Percentiles rank a stretch among this genome's conserved stretches.
These are phyloP conservation scores for Botia almorhae DNA, from an alignment of 2,797 vertebrate species.

Conservation along the genomic window DNA sequence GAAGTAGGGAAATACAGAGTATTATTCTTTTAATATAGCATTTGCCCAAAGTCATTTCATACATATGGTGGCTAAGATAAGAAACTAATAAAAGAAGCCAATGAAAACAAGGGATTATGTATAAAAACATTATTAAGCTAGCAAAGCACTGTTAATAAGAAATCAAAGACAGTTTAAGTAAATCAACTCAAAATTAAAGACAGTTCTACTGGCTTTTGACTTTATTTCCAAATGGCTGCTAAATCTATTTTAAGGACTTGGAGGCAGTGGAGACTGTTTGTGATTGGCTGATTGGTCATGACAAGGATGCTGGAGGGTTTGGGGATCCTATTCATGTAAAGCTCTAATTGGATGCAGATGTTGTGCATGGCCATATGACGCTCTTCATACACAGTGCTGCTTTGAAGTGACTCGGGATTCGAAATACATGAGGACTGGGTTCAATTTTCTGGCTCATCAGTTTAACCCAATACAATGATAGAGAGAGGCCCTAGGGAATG, in stretches of 20 bases:
- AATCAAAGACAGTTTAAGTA: slow-evolving; percentile 2
- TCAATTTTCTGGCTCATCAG: slow-evolving; percentile 50
- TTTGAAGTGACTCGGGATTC: slow-evolving; percentile 42
- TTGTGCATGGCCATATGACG: slow-evolving; percentile 29
- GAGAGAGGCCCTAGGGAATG: slow-evolving; percentile 23
- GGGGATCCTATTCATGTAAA: slow-evolving; percentile 41
- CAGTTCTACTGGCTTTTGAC: not conserved
- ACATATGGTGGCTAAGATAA: too few species aligned
- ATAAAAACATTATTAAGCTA: not conserved
- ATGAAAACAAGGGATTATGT: not conserved
- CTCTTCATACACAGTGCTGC: slow-evolving; percentile 21
- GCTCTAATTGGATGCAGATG: slow-evolving; percentile 45
- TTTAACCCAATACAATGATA: slow-evolving; percentile 31
- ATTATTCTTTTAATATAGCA: not conserved
- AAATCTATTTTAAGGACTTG: slow-evolving; percentile 30
- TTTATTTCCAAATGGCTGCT: slow-evolving; percentile 23
- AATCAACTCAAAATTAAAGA: slow-evolving; percentile 2
- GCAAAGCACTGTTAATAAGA: slow-evolving; percentile 1
- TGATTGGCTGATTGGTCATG: slow-evolving; percentile 42
- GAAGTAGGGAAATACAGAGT: not conserved
- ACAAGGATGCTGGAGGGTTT: slow-evolving; percentile 15
- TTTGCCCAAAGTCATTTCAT: too few species aligned
- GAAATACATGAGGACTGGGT: slow-evolving; percentile 33
- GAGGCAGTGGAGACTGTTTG: slow-evolving; percentile 12
- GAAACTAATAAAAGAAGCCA: too few species aligned